These are phyloP conservation scores for Ceratosolen fusciceps DNA, from an alignment of 1,140 invertebrate genomes.

Conservation along the genomic window DNA sequence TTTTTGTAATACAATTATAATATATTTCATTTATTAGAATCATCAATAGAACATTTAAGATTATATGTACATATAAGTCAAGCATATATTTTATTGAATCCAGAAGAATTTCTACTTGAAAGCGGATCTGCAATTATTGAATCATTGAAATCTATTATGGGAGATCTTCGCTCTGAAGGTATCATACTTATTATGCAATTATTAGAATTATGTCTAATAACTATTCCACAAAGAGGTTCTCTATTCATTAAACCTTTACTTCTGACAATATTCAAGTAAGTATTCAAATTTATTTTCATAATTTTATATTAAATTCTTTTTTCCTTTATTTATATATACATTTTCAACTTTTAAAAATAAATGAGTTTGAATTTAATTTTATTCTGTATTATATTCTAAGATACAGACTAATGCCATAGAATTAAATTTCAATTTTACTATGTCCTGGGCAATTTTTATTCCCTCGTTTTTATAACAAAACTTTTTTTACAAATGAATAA, in stretches of 20 bases:
- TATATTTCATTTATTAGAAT: constrained; percentile 73
- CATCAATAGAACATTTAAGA: constrained; percentile 84
- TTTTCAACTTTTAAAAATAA: too few species aligned
- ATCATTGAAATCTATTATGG: constrained; percentile 79
- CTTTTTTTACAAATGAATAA: too few species aligned
- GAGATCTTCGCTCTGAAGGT: constrained; percentile 86
- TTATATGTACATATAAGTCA: constrained; percentile 85
- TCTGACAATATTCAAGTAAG: constrained; percentile 78
- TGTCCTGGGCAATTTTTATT: too few species aligned
- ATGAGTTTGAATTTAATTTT: too few species aligned
- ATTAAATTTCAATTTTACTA: too few species aligned
- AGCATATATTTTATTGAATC: constrained; percentile 87
- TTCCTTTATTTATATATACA: too few species aligned
- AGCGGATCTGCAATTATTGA: constrained; percentile 79
- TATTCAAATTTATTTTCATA: too few species aligned
- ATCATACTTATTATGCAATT: constrained; percentile 81
- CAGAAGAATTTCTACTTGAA: constrained; percentile 83
- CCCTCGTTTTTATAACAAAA: too few species aligned
- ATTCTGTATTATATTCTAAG: too few species aligned
- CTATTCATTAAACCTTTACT: constrained; percentile 79
- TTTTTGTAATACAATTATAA: too few species aligned
- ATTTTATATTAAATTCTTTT: too few species aligned
- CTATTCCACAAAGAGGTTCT: constrained; percentile 76
- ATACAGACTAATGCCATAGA: too few species aligned
- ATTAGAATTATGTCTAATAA: constrained; percentile 80